These are phyloP conservation scores for Adoxophyes honmai DNA, from an alignment of 1,140 invertebrate species.

Conservation along the genomic window DNA sequence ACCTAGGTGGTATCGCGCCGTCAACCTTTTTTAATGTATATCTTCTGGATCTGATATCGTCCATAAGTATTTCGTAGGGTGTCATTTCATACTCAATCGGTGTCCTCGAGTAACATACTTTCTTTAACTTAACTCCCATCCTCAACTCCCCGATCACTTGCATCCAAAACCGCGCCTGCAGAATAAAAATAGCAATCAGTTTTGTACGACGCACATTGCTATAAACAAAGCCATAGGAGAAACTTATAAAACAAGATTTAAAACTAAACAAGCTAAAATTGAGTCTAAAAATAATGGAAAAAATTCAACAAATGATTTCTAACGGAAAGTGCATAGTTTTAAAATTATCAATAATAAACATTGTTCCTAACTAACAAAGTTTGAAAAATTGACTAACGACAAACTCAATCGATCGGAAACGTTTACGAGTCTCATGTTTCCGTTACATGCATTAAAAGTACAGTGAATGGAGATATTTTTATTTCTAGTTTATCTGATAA, in stretches of 20 bases:
- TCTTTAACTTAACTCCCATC: conserved; percentile 93
- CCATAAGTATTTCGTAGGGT: conserved; percentile 98
- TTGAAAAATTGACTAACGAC: too few species aligned
- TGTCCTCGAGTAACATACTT: conserved; percentile 85
- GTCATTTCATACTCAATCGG: conserved; percentile 94
- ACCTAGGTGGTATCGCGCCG: conserved; percentile 86
- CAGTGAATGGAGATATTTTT: too few species aligned
- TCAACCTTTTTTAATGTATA: conserved; percentile 92
- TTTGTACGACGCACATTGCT: conserved; percentile 23
- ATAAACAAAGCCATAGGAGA: conserved; percentile 28
- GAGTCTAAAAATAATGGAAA: neutral
- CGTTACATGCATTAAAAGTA: too few species aligned
- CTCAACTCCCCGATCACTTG: conserved; percentile 94
- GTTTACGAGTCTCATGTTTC: too few species aligned
- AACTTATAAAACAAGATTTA: neutral
- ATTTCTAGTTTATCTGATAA: too few species aligned
- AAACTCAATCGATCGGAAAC: too few species aligned
- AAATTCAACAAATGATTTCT: too few species aligned
- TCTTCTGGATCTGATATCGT: conserved; percentile 93
- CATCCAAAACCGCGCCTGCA: conserved; percentile 95
- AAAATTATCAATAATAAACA: too few species aligned
- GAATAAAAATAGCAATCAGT: conserved; percentile 31
- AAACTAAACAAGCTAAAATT: neutral
- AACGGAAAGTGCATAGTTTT: too few species aligned
- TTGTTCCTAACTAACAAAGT: too few species aligned